A percentile compares a stretch with the other conserved stretches of the same genome.
phyloP scores from a whole-genome alignment of 2,113 vertebrate genomes.

The Trichomycterus rosablanca region DNA sequence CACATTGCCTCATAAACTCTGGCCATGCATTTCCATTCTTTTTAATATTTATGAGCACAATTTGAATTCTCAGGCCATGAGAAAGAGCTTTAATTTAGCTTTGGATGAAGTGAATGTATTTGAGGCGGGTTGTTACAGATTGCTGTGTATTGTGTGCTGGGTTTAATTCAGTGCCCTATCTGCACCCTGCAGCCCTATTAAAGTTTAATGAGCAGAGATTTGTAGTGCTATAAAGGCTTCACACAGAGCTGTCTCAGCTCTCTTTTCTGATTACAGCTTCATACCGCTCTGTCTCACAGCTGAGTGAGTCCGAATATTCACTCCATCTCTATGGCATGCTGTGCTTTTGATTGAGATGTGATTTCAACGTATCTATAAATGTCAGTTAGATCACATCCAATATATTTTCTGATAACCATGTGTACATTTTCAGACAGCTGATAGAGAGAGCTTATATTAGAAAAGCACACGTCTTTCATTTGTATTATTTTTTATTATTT shows the following conservation, averaged over 20 bases:
- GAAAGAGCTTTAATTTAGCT: not conserved
- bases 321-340: not conserved
- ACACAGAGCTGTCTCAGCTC: slow-evolving; percentile 12
- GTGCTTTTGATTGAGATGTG: not conserved
- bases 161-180: slow-evolving; percentile 13
- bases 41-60: slow-evolving; percentile 46
- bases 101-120: slow-evolving; percentile 20
- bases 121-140: slow-evolving; percentile 12
- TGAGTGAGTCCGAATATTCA: slow-evolving; percentile 27
- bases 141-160: not conserved
- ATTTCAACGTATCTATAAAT: not conserved
- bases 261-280: slow-evolving; percentile 26
- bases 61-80: slow-evolving; percentile 40
- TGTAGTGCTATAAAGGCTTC: slow-evolving; percentile 11
- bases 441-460: not conserved
- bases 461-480: not conserved
- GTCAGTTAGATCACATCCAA: not conserved
- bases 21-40: no score
- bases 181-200: slow-evolving; percentile 10
- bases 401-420: not conserved
- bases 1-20: no score
- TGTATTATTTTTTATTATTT: no score
- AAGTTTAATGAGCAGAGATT: slow-evolving; percentile 25
- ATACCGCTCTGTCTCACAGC: slow-evolving; percentile 29
- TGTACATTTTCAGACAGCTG: slow-evolving; percentile 10